Percentiles rank a stretch among this genome's conserved stretches.
These are phyloP conservation scores for Idaea biselata DNA, from an alignment of 2,888 invertebrate genomes.

Conservation along the genomic window DNA sequence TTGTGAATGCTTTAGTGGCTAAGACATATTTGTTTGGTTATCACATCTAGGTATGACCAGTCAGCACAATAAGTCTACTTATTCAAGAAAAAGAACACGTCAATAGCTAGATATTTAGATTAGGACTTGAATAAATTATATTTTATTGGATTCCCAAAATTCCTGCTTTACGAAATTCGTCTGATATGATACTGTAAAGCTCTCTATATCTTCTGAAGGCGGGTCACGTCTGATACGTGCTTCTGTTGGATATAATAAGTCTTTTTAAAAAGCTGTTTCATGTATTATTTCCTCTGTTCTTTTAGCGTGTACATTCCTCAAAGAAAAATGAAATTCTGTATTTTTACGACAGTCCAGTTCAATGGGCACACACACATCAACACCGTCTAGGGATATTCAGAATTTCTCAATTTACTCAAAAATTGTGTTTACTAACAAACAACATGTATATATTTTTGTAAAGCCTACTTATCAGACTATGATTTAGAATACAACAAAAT, in stretches of 20 bases:
- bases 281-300: background rate
- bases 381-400: too few species aligned
- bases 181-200: background rate
- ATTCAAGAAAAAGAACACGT: background rate
- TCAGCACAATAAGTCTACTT: too few species aligned
- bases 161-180: background rate
- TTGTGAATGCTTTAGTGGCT: too few species aligned
- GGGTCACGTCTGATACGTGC: background rate
- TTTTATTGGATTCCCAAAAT: background rate
- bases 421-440: too few species aligned
- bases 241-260: background rate
- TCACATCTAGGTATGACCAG: too few species aligned
- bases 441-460: too few species aligned
- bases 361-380: too few species aligned
- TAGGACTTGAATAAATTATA: background rate
- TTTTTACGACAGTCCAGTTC: background rate
- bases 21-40: too few species aligned
- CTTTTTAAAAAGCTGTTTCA: constrained; percentile 1
- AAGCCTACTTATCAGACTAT: too few species aligned
- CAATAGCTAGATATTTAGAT: background rate
- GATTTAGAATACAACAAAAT: too few species aligned
- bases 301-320: background rate
- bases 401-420: too few species aligned
- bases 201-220: background rate
- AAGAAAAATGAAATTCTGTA: background rate